A percentile compares a stretch with the other conserved stretches of the same genome.
phyloP scores from a whole-genome alignment of 2,888 invertebrate species.

The Piscicola geometra region DNA sequence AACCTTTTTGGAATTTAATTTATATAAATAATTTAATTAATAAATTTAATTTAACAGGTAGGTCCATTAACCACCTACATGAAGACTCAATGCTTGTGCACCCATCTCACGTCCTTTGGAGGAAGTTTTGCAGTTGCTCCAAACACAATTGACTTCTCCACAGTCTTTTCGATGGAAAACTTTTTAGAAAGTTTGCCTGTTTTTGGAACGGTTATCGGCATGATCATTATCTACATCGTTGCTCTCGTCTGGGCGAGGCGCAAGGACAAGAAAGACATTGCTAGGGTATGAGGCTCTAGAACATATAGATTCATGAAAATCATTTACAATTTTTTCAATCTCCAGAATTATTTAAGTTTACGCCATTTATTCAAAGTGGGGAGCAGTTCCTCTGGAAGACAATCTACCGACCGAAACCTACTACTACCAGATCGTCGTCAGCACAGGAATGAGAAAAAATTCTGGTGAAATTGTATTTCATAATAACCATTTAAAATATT shows the following conservation, averaged over 20 bases:
- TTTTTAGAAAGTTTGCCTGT: constrained; percentile 55
- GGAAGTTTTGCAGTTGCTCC: constrained; percentile 54
- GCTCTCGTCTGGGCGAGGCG: constrained; percentile 51
- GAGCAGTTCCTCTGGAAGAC: constrained; percentile 56
- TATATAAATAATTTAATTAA: background rate
- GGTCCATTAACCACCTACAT: constrained; percentile 49
- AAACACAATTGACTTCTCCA: constrained; percentile 56
- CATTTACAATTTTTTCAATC: too few relatives aligned
- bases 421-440: constrained; percentile 56
- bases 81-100: constrained; percentile 52
- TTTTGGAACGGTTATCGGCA: constrained; percentile 51
- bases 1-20: background rate
- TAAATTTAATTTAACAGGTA: constrained; percentile 45
- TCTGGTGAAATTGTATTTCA: constrained; percentile 37
- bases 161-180: constrained; percentile 51
- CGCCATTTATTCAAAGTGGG: constrained; percentile 53
- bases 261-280: constrained; percentile 53
- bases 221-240: constrained; percentile 51
- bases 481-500: too few relatives aligned
- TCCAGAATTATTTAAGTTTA: too few relatives aligned
- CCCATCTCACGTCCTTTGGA: constrained; percentile 55
- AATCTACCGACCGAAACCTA: constrained; percentile 57
- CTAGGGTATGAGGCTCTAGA: constrained; percentile 47
- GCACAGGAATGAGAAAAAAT: constrained; percentile 53
- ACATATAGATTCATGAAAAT: too few relatives aligned